Conservation (phyloP, 2,888 invertebrate genomes). For the Macrophya annulata region DNA sequence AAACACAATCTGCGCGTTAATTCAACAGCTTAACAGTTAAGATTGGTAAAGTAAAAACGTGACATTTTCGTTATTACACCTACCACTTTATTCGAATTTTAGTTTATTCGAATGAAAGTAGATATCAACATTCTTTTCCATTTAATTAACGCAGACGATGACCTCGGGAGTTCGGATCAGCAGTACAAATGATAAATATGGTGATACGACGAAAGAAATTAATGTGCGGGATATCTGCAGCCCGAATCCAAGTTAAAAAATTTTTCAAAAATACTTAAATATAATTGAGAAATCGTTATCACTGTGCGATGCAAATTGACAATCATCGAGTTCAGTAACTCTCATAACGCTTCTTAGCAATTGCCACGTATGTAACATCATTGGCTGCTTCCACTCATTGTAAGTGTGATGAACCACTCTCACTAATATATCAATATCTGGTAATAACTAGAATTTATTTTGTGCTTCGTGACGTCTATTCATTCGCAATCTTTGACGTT, state of each 20-base stretch:
- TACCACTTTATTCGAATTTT: background rate
- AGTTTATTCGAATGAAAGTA: background rate
- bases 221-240: background rate
- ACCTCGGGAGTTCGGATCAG: background rate
- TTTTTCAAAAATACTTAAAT: background rate
- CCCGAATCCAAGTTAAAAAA: background rate
- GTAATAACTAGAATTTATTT: conserved; percentile 22
- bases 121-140: background rate
- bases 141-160: background rate
- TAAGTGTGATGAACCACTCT: background rate
- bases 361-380: background rate
- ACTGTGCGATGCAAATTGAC: background rate
- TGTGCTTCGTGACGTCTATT: background rate
- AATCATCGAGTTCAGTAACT: background rate
- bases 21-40: background rate
- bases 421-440: conserved; percentile 15
- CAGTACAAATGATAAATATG: background rate
- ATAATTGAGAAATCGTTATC: background rate
- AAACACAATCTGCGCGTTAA: background rate
- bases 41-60: background rate
- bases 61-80: background rate
- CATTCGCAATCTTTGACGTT: background rate
- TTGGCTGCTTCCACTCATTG: background rate
- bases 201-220: background rate
- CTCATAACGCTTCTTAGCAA: background rate